Conservation (phyloP, 2,113 vertebrate genomes). For the Proteles cristata region DNA sequence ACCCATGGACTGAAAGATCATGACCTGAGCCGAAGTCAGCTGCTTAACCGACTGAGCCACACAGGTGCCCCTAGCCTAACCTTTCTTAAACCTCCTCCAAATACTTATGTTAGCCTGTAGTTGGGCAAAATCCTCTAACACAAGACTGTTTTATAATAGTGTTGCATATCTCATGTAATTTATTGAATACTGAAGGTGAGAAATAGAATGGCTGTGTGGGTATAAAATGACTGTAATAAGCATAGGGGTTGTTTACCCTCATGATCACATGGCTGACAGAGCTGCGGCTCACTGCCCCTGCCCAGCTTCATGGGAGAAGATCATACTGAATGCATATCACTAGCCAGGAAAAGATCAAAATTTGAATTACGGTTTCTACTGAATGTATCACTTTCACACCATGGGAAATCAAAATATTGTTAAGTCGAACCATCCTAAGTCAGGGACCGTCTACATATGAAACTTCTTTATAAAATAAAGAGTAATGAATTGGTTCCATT, state of each 20-base stretch:
- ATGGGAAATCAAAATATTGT: neutral
- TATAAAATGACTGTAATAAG: neutral
- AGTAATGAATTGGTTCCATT: constrained; percentile 1
- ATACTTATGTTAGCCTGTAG: neutral
- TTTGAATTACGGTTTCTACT: neutral
- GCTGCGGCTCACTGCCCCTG: neutral
- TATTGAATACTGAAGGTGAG: neutral
- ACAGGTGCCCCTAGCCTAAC: neutral
- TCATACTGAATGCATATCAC: neutral
- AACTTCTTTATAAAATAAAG: neutral
- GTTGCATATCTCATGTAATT: neutral
- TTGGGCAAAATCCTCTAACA: neutral
- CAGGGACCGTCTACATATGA: neutral
- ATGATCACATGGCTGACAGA: neutral
- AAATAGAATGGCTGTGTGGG: neutral
- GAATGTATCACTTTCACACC: neutral
- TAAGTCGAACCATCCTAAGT: neutral
- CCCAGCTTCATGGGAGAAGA: neutral
- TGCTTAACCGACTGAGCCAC: too few relatives aligned
- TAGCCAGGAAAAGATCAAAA: neutral
- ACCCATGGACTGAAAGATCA: too few relatives aligned
- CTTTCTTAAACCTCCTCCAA: neutral
- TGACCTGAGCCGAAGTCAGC: too few relatives aligned
- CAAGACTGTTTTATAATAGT: neutral
- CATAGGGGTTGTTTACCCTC: neutral